A percentile compares a stretch with the other conserved stretches of the same genome.
Evolutionary conservation across 92 coral and sea anemone species (phyloP).

Genomic region (Paramuricea clavata): DNA sequence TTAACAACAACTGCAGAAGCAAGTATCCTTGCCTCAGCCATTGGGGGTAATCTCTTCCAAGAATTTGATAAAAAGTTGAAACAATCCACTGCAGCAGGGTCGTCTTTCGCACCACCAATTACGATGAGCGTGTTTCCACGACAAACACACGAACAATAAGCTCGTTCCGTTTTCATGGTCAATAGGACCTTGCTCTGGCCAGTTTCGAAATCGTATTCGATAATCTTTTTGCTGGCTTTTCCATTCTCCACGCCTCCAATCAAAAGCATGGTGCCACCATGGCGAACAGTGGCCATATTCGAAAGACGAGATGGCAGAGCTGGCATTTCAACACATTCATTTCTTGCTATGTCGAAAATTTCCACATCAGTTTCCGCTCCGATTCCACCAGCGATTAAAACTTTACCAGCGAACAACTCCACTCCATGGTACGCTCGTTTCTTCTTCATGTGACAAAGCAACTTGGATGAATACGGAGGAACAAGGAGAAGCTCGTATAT

Average conservation of each 20-base stretch:
- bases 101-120: background rate
- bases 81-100: background rate
- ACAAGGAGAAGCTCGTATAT: slow-evolving; percentile 14
- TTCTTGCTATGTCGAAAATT: slow-evolving; percentile 2
- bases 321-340: slow-evolving; percentile 13
- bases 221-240: background rate
- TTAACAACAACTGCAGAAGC: background rate
- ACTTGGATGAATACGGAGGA: slow-evolving; percentile 7
- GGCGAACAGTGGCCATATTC: slow-evolving; percentile 2
- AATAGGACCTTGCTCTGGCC: slow-evolving; percentile 6
- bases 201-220: background rate
- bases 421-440: background rate
- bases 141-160: background rate
- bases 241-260: background rate
- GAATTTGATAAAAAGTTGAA: slow-evolving; percentile 5
- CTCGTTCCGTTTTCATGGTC: background rate
- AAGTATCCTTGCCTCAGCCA: background rate
- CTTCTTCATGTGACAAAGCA: slow-evolving; percentile 25
- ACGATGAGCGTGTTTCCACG: background rate
- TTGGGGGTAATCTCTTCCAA: background rate
- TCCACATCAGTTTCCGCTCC: slow-evolving; percentile 4
- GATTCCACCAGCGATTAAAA: background rate
- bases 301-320: background rate
- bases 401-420: background rate
- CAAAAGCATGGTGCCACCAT: background rate